Evolutionary conservation across 2,113 vertebrate genomes (phyloP), one percentile per base, ranked within the genome.

Genomic region (Lathamus discolor): DNA sequence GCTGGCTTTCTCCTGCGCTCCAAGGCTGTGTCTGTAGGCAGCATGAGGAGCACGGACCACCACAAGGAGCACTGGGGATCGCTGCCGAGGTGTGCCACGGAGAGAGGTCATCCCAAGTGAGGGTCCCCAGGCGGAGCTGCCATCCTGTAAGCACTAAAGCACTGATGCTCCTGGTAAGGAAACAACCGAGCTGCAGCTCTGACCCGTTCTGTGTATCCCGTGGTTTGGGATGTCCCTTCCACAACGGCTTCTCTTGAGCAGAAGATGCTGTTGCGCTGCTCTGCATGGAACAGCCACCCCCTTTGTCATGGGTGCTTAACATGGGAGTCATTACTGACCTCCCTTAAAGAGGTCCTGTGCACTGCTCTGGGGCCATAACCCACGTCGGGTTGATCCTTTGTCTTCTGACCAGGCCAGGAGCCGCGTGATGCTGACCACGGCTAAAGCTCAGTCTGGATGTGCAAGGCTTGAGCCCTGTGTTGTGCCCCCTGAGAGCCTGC

Each of bases 191-290:
- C 48, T 29, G 39, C 13, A 10, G 31, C n/a, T 64, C 28, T 59
- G 13, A n/a, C 19, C 31, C 13, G 31, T 20, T 57, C 54, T 33
- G 6, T 2, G 0, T 8, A n/a, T 33, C 57, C 46, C 9, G 0
- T 3, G 4, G 63, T 5, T 23, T 29, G 57, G 20, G 57, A n/a
- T n/a, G 57, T 35, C 33, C 33, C 49, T 68, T 22, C 33, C 12
- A 24, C 17, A 35, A 33, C 9, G 35, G 31, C 31, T n/a, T 48
- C 52, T 69, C 68, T 14, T 5, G 43, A 66, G 69, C 37, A 31
- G 22, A 39, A 51, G 79, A 67, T 49, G 85, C 46, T 11, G 14
- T 16, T 31, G 22, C 11, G 0, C 22, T 29, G 25, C 57, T 63
- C 55, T 28, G 41, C 27, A 69, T 39, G 55, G 41, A 44, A 3